phyloP scores from a whole-genome alignment of 2,113 vertebrate species.

The Hucho hucho region DNA sequence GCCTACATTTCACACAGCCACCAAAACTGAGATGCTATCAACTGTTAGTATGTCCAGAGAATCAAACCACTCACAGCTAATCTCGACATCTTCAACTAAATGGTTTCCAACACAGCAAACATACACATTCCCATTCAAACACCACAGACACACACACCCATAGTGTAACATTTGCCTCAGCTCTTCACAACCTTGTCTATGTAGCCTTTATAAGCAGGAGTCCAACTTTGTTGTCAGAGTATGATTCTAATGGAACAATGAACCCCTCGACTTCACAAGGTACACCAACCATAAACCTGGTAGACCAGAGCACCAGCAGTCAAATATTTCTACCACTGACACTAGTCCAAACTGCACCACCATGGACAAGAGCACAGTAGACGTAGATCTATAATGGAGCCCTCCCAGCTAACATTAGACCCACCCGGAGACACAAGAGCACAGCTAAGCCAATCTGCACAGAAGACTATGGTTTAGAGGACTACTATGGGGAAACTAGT shows the following conservation, averaged over 20 bases:
- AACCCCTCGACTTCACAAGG: neutral
- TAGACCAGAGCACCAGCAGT: neutral
- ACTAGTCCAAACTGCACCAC: neutral
- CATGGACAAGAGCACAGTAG: neutral
- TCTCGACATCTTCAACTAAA: neutral
- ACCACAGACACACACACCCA: neutral
- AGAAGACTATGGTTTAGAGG: neutral
- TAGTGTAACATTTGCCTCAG: neutral
- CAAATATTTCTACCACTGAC: neutral
- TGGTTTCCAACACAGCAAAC: neutral
- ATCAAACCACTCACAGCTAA: neutral
- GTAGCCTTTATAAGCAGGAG: too few relatives aligned
- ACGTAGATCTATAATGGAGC: neutral
- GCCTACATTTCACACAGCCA: neutral
- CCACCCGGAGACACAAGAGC: neutral
- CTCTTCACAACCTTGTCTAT: neutral
- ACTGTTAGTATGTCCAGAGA: neutral
- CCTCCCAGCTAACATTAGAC: neutral
- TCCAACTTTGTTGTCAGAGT: neutral
- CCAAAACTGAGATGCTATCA: neutral
- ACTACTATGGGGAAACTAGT: neutral
- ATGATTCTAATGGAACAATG: neutral
- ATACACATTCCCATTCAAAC: neutral
- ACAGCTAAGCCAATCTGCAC: neutral
- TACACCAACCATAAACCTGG: neutral